Evolutionary conservation across 2,113 vertebrate species (phyloP), one percentile per base, ranked within the genome.

Genomic region (Nyctereutes procyonoides): DNA sequence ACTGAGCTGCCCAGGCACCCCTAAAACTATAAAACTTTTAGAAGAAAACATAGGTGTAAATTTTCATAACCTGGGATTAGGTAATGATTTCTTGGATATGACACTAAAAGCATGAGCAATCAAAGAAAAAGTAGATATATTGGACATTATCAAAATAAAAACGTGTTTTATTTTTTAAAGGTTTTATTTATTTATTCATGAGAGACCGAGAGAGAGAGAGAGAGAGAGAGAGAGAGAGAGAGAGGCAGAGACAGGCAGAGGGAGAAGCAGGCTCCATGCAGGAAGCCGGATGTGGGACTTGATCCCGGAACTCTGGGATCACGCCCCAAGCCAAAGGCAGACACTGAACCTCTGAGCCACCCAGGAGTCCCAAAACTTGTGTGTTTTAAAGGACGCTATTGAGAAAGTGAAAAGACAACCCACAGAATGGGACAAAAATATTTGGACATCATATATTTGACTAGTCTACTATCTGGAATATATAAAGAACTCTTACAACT

Each of bases 61-160:
- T 69, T 76, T 86, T 92, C 43, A 69, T 48, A 74, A 56, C 11
- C 14, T 96, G 79, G 89, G 30, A 69, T 77, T 89, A 55, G 53
- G 51, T 51, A 85, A n/a, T 51, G 16, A 35, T 92, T 74, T 95
- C 77, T 92, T 89, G 67, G 19, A 74, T 86, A 65, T 38, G 63
- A 83, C 22, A 87, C 82, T 17, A 65, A 84, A 91, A 79, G 17
- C 8, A 65, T 80, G 8, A 94, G 22, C 35, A 92, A 80, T 8
- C 76, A 95, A 85, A 92, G 35, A n/a, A 82, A 96, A 74, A 89
- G 77, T 15, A 83, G 77, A 85, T 63, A 65, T 76, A 62, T 38
- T 60, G 22, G 56, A 89, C n/a, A 69, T 95, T 8, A 73, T 76
- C 14, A 81, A 65, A 79, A 91, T n/a, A 95, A 80, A 69, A 69